Percentiles rank a stretch among this genome's conserved stretches.
Evolutionary conservation across 1,140 invertebrate species (phyloP).

Genomic region (Sminthurinus signatus): DNA sequence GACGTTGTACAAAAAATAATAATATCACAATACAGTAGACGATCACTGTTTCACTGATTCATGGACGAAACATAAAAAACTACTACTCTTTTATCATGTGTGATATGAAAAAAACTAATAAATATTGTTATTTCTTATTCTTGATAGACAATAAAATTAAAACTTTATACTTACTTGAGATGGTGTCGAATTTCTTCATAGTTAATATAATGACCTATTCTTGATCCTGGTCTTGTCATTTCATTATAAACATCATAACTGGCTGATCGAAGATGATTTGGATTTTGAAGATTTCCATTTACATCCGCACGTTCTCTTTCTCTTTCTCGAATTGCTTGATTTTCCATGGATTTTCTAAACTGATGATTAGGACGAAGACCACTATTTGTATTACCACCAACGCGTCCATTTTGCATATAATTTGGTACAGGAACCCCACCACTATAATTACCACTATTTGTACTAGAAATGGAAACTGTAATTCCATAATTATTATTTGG

Average conservation of each 20-base stretch:
- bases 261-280: conserved; percentile 49
- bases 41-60: too few relatives aligned
- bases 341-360: conserved; percentile 31
- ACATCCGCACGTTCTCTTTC: conserved; percentile 38
- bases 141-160: too few relatives aligned
- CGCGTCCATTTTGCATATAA: background rate
- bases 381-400: conserved; percentile 1
- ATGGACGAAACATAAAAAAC: too few relatives aligned
- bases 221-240: conserved; percentile 51
- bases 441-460: conserved; percentile 11
- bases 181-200: conserved; percentile 77
- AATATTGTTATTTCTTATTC: too few relatives aligned
- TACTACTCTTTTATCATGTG: too few relatives aligned
- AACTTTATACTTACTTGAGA: conserved; percentile 63
- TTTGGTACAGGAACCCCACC: background rate
- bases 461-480: conserved; percentile 28
- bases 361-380: conserved; percentile 20
- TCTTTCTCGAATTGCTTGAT: conserved; percentile 36
- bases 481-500: conserved; percentile 33
- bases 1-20: too few relatives aligned
- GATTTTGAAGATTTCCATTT: conserved; percentile 30
- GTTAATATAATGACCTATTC: conserved; percentile 64
- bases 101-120: too few relatives aligned
- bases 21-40: too few relatives aligned
- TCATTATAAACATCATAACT: conserved; percentile 48